These are phyloP conservation scores for Diabrotica balteata DNA, from an alignment of 2,888 invertebrate genomes.

Conservation along the genomic window DNA sequence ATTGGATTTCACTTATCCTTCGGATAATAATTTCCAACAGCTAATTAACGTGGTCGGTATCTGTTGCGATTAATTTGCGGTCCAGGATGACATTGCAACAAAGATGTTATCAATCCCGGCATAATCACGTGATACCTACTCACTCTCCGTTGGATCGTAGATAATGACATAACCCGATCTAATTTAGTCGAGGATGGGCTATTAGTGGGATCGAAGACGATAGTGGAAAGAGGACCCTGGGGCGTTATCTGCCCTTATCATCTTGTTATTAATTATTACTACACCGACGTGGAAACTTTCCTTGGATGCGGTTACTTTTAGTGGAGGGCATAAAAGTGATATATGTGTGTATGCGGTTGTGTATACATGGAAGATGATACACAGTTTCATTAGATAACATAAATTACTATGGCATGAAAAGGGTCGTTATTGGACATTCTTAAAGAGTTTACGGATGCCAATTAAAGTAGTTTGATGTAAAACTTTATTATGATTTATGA, in stretches of 20 bases:
- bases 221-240: constrained; percentile 32
- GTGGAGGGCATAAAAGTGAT: not conserved
- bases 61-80: constrained; percentile 51
- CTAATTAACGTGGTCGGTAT: constrained; percentile 48
- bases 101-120: constrained; percentile 52
- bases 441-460: too few relatives aligned
- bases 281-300: constrained; percentile 15
- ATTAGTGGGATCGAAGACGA: constrained; percentile 42
- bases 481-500: too few relatives aligned
- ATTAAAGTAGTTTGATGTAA: too few relatives aligned
- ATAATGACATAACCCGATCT: constrained; percentile 54
- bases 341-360: too few relatives aligned
- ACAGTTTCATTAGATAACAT: too few relatives aligned
- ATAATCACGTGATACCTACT: constrained; percentile 52
- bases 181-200: constrained; percentile 48
- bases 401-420: too few relatives aligned
- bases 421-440: too few relatives aligned
- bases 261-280: constrained; percentile 39
- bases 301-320: not conserved
- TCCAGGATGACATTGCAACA: constrained; percentile 50
- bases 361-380: too few relatives aligned
- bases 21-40: constrained; percentile 41
- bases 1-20: constrained; percentile 41
- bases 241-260: constrained; percentile 43
- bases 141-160: constrained; percentile 45